These are phyloP conservation scores for Synanthedon formicaeformis DNA, from an alignment of 2,888 invertebrate species.

Conservation along the genomic window DNA sequence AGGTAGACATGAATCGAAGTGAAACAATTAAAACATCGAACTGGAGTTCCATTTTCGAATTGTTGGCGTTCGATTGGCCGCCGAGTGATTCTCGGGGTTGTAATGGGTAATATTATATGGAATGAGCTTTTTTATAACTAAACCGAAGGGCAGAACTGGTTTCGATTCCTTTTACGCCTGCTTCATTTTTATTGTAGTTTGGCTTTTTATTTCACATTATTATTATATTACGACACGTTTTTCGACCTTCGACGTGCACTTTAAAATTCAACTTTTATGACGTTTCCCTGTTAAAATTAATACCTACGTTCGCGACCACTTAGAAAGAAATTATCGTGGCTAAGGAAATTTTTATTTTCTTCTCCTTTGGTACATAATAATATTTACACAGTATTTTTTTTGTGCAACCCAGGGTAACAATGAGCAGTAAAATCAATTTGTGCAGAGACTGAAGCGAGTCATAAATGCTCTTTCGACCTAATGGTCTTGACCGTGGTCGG, in stretches of 20 bases:
- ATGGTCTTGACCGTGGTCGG: constrained; percentile 54
- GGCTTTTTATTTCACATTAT: constrained; percentile 51
- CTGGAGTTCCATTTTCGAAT: constrained; percentile 55
- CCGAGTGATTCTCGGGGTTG: constrained; percentile 60
- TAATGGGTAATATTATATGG: constrained; percentile 67
- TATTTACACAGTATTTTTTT: constrained; percentile 22
- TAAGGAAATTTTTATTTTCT: not conserved
- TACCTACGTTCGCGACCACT: not conserved
- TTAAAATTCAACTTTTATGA: not conserved
- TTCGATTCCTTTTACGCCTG: constrained; percentile 50
- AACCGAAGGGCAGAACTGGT: constrained; percentile 58
- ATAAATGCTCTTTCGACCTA: constrained; percentile 49
- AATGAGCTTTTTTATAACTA: constrained; percentile 67
- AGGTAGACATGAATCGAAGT: constrained; percentile 22
- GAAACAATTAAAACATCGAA: constrained; percentile 55
- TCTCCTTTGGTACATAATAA: not conserved
- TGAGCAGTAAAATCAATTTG: constrained; percentile 58
- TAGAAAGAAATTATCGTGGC: not conserved
- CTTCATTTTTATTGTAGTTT: constrained; percentile 56
- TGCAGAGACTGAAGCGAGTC: constrained; percentile 53
- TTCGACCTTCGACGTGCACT: constrained; percentile 14
- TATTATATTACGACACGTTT: constrained; percentile 55
- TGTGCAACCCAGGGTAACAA: constrained; percentile 51
- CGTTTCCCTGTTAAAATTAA: not conserved
- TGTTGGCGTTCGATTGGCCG: constrained; percentile 47